Evolutionary conservation across 1,140 invertebrate species (phyloP).

Genomic region (Aphelinus atriplicis): DNA sequence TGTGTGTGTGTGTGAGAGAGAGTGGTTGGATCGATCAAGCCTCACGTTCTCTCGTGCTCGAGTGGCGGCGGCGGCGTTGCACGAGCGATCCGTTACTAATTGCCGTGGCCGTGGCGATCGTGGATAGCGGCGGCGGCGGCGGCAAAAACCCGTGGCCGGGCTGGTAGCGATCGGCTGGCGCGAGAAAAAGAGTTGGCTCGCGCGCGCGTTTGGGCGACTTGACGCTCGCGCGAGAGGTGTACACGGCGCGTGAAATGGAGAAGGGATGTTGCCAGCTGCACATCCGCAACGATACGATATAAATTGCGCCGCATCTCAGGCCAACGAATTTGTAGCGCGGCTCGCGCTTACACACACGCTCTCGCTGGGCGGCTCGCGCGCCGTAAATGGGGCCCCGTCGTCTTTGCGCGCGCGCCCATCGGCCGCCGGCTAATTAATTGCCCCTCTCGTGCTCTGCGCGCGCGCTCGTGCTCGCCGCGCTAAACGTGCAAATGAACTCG

Average conservation of each 20-base stretch:
- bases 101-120: slow-evolving; percentile 44
- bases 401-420: slow-evolving; percentile 24
- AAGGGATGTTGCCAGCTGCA: slow-evolving; percentile 46
- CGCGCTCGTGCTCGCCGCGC: slow-evolving; percentile 46
- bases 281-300: slow-evolving; percentile 48
- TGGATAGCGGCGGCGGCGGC: slow-evolving; percentile 39
- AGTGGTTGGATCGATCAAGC: background rate
- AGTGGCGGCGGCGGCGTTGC: background rate
- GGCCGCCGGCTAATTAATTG: slow-evolving; percentile 55
- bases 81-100: slow-evolving; percentile 50
- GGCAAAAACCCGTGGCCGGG: no score
- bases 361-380: slow-evolving; percentile 45
- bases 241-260: slow-evolving; percentile 51
- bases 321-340: slow-evolving; percentile 62
- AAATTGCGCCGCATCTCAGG: slow-evolving; percentile 61
- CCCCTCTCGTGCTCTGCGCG: slow-evolving; percentile 25
- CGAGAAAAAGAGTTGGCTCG: no score
- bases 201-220: slow-evolving; percentile 25
- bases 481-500: slow-evolving; percentile 54
- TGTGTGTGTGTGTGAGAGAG: no score
- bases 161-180: no score
- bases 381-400: slow-evolving; percentile 62
- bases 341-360: slow-evolving; percentile 54
- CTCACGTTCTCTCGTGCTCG: background rate
- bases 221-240: no score